Evolutionary conservation across 2,113 vertebrate species (phyloP).

Genomic region (Vidua macroura): DNA sequence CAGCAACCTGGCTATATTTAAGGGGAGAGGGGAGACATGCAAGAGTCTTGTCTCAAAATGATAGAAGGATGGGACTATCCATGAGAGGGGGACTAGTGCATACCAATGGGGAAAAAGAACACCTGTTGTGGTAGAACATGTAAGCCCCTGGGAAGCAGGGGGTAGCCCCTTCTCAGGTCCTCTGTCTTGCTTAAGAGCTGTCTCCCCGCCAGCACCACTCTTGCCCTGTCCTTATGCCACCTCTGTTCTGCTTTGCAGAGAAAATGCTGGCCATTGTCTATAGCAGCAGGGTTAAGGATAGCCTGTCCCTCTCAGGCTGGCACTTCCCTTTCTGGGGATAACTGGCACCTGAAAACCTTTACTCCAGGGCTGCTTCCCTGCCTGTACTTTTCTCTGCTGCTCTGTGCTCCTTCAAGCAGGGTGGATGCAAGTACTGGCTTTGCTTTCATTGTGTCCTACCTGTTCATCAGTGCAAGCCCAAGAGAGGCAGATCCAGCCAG

Average conservation of each 20-base stretch:
- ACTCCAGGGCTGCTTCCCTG: not conserved
- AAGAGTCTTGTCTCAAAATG: not conserved
- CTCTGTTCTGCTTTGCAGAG: not conserved
- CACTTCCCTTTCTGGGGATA: not conserved
- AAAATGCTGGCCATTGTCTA: not conserved
- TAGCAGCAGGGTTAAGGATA: not conserved
- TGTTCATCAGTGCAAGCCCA: not conserved
- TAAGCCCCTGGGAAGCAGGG: not conserved
- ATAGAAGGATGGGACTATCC: not conserved
- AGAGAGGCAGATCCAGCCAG: not conserved
- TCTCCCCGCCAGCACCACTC: not conserved
- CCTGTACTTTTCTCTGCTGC: not conserved
- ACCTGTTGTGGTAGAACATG: not conserved
- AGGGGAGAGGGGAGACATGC: not conserved
- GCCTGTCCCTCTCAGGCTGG: not conserved
- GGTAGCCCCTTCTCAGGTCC: not conserved
- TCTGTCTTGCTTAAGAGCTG: not conserved
- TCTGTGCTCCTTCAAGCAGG: not conserved
- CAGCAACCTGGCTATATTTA: not conserved
- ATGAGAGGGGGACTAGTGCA: not conserved
- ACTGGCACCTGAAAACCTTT: not conserved
- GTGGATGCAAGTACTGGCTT: not conserved
- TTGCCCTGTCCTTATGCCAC: not conserved
- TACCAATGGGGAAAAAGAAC: not conserved
- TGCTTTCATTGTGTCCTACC: not conserved